Conservation (phyloP, 2,888 invertebrate species). For the Entomobrya multifasciata region DNA sequence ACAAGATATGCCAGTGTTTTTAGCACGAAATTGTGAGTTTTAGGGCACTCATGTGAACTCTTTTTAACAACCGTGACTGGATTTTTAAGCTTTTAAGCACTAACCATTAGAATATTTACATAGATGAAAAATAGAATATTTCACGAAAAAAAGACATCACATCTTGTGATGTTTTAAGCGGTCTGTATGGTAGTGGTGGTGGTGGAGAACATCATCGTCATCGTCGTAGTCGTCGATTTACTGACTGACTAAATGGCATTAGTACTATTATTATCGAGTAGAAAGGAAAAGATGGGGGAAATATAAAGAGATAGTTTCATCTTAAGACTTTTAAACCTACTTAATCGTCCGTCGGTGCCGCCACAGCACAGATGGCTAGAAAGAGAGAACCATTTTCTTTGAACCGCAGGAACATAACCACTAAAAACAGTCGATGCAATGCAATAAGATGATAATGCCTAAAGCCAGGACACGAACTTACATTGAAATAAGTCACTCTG, state of each 20-base stretch:
- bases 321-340: slow-evolving; percentile 43
- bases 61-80: slow-evolving; percentile 54
- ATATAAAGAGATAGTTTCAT: not conserved
- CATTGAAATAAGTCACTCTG: no score
- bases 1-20: slow-evolving; percentile 13
- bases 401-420: slow-evolving; percentile 34
- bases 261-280: not conserved
- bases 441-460: not conserved
- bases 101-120: slow-evolving; percentile 14
- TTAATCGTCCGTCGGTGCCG: slow-evolving; percentile 53
- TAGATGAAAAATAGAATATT: slow-evolving; percentile 23
- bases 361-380: slow-evolving; percentile 58
- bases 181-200: not conserved
- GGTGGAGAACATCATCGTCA: no score
- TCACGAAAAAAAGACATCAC: no score
- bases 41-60: slow-evolving; percentile 46
- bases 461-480: no score
- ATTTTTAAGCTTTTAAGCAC: slow-evolving; percentile 12
- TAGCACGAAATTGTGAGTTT: slow-evolving; percentile 15
- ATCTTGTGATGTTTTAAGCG: not conserved
- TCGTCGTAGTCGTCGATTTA: not conserved
- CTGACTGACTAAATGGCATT: slow-evolving; percentile 33
- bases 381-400: slow-evolving; percentile 43
- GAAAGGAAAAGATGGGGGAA: not conserved
- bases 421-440: not conserved